Evolutionary conservation across 2,113 vertebrate species (phyloP), one percentile per base, ranked within the genome.

Genomic region (Dryoscopus gambensis): DNA sequence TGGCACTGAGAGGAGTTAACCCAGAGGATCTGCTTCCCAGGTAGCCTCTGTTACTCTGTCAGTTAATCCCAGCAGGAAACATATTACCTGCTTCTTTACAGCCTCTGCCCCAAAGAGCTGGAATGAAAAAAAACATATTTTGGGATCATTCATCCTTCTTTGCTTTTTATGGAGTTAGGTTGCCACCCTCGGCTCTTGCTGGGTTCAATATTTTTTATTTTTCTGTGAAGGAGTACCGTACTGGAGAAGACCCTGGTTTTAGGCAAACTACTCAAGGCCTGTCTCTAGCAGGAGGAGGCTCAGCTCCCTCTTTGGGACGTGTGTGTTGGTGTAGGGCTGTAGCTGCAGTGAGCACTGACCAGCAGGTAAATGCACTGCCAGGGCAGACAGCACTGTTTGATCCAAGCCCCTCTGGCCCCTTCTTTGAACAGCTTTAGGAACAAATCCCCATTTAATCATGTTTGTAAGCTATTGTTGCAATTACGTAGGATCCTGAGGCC

Each of bases 311-410:
- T 25, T 17, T 11, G 74, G 19, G 37, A 2, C 37, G 4, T 35
- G 8, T 25, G 11, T 44, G 37, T 16, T 14, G 14, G 19, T 1
- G 13, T 2, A 7, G 33, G 62, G 35, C 55, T 46, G 55, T 30
- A 57, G 88, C 67, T 88, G 83, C 35, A 53, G 55, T 37, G 57
- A 44, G 20, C 53, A 5, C 23, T 1, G 2, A 53, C 46, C 73
- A 0, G 0, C 55, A 42, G 76, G 46, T 25, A 79, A 47, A 27
- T 0, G 1, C 2, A 0, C 33, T 56, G 35, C 49, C 1, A 4
- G n/a, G n/a, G n/a, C 10, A 15, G 35, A 15, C 23, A 1, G 6
- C 9, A 0, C 7, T 4, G 11, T 50, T 53, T 78, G 13, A 75
- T 28, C 55, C 60, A 24, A 90, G 28, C 28, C 18, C 30, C 75